Base-by-base conservation (phyloP, 2,888 invertebrate species). In the Elmis aenea region DNA sequence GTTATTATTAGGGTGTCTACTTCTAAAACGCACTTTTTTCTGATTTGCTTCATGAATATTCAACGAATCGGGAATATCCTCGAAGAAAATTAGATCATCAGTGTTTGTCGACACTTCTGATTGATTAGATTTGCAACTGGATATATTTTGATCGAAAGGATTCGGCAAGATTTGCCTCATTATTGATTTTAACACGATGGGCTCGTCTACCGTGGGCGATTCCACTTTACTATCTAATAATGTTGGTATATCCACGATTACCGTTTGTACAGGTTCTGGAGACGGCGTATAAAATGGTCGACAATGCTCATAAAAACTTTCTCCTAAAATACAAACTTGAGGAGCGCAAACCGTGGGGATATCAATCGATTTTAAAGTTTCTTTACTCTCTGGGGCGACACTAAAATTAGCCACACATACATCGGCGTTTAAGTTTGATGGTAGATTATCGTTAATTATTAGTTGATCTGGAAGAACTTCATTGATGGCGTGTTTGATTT, bases 171-270 rank as follows among this genome's bases (percentile, higher is more conserved):
- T n/a, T 9, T 11, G 22, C 18, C 50, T 55, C 50, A 59, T 56
- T 8, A 61, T 59, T 5, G 62, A 58, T 49, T 63, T 62, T 13
- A 63, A 36, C 3, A 60, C 51, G 6, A 49, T 33, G 0, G 61
- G 58, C 40, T 59, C 54, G 8, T 50, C 39, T 2, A 54, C 31
- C 5, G 8, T 18, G 18, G 18, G 5, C 5, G 18, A 18, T 6
- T 18, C 8, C 8, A 18, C 8, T n/a, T n/a, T n/a, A n/a, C n/a
- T n/a, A n/a, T n/a, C n/a, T n/a, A n/a, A n/a, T n/a, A n/a, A n/a
- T 4, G 11, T n/a, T 2, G 37, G 15, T 6, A 10, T 5, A 6
- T 28, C 4, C 11, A 18, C 13, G 2, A 9, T 5, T 2, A 9
- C 24, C 2, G 5, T 26, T 29, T 30, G 8, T 10, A 3, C 18